Conservation (phyloP, 1,140 invertebrate genomes). For the Scylla paramamosain region DNA sequence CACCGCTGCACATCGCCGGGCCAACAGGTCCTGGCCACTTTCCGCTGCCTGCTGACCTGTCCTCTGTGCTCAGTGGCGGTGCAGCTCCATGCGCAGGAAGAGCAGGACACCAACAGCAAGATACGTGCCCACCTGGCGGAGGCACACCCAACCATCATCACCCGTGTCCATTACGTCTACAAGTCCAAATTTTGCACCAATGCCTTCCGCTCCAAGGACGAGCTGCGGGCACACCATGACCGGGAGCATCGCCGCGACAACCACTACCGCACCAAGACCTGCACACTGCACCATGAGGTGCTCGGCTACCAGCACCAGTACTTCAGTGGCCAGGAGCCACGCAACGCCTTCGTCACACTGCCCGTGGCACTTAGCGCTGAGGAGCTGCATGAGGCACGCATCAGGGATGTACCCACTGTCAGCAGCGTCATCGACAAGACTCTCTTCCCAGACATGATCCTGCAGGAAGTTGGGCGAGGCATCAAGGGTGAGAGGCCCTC, state of each 20-base stretch:
- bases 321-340: conserved; percentile 73
- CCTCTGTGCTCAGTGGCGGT: conserved; percentile 71
- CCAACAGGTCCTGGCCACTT: conserved; percentile 75
- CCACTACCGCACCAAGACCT: conserved; percentile 77
- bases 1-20: conserved; percentile 76
- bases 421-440: conserved; percentile 76
- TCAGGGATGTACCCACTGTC: conserved; percentile 75
- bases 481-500: conserved; percentile 52
- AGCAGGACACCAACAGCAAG: conserved; percentile 73
- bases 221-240: conserved; percentile 76
- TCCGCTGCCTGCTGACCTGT: conserved; percentile 75
- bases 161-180: conserved; percentile 76
- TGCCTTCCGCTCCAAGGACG: conserved; percentile 77
- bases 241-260: conserved; percentile 76
- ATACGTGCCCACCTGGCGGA: conserved; percentile 72
- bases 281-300: conserved; percentile 76
- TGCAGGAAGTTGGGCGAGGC: conserved; percentile 46
- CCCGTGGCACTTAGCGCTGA: conserved; percentile 74
- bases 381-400: conserved; percentile 70
- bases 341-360: conserved; percentile 72
- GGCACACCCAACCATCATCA: conserved; percentile 72
- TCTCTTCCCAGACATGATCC: conserved; percentile 71
- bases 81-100: conserved; percentile 75
- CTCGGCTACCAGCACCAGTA: conserved; percentile 76
- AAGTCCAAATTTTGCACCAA: conserved; percentile 77